Percentiles rank a stretch among this genome's conserved stretches.
These are phyloP conservation scores for Meghimatium bilineatum DNA, from an alignment of 2,888 invertebrate species.

Conservation along the genomic window DNA sequence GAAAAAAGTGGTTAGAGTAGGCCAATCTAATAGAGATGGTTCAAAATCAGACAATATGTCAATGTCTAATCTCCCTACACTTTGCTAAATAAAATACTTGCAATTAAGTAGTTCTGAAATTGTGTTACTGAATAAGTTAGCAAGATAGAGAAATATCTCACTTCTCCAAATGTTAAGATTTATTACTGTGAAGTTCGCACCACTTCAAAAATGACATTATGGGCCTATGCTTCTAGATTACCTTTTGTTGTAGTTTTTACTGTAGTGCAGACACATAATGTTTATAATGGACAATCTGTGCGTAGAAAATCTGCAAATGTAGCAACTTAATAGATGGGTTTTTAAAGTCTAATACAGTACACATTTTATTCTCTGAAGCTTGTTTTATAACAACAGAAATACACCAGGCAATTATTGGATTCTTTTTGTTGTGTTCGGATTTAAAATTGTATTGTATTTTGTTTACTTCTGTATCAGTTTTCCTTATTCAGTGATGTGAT, in stretches of 20 bases:
- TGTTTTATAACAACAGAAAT: background rate
- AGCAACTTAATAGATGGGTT: background rate
- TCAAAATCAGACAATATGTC: too few species aligned
- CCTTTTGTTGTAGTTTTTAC: too few species aligned
- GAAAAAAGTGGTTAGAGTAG: too few species aligned
- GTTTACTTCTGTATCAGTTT: background rate
- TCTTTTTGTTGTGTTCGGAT: background rate
- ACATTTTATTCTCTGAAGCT: background rate
- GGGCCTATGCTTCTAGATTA: too few species aligned
- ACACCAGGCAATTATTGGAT: background rate
- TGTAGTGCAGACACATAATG: too few species aligned
- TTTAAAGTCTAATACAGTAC: background rate
- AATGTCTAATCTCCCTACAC: too few species aligned
- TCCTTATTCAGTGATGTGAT: background rate
- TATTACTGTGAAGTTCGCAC: too few species aligned
- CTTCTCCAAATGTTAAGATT: too few species aligned
- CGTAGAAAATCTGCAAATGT: background rate
- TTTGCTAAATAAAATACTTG: too few species aligned
- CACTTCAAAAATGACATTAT: too few species aligned
- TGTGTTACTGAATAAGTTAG: background rate
- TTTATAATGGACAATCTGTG: background rate
- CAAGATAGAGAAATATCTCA: too few species aligned
- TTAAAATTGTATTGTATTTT: background rate
- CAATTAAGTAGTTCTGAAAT: background rate
- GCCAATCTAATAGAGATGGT: too few species aligned